Evolutionary conservation across 2,888 invertebrate species (phyloP).

Genomic region (Branchellion lobata): DNA sequence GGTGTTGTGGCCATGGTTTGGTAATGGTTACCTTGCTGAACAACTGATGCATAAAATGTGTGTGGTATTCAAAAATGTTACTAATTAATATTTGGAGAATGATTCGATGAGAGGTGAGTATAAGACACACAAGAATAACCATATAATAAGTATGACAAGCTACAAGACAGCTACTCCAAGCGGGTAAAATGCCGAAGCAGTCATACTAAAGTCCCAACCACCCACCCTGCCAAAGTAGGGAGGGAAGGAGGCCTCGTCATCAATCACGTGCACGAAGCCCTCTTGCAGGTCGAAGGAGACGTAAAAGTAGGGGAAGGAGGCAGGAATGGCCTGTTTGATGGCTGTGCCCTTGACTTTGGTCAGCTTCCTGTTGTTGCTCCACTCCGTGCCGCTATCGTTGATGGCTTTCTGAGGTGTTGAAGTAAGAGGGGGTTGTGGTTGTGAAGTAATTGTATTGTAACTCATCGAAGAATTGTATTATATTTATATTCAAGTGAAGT

Average conservation of each 20-base stretch:
- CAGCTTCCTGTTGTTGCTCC: slow-evolving; percentile 90
- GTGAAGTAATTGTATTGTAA: neutral
- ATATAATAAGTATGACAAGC: too few relatives aligned
- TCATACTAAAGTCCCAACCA: too few relatives aligned
- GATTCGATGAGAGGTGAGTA: too few relatives aligned
- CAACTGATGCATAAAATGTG: neutral
- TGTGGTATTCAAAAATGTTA: too few relatives aligned
- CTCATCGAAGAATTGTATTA: neutral
- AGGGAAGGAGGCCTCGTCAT: slow-evolving; percentile 84
- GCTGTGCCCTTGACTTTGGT: slow-evolving; percentile 72
- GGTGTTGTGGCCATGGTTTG: too few relatives aligned
- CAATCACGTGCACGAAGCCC: slow-evolving; percentile 95
- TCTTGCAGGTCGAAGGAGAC: slow-evolving; percentile 84
- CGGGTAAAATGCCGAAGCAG: too few relatives aligned
- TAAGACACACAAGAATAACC: too few relatives aligned
- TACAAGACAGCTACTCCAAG: too few relatives aligned
- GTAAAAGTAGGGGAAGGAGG: slow-evolving; percentile 89
- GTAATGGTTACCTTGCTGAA: too few relatives aligned
- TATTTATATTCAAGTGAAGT: neutral
- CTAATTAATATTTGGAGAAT: too few relatives aligned
- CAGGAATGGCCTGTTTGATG: slow-evolving; percentile 80
- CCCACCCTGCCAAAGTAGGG: slow-evolving; percentile 82
- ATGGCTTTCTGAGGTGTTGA: slow-evolving; percentile 87
- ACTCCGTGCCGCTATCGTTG: slow-evolving; percentile 88
- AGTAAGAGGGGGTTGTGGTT: slow-evolving; percentile 34